Evolutionary conservation across 2,113 vertebrate species (phyloP), one percentile per base, ranked within the genome.

Genomic region (Lagenorhynchus albirostris): DNA sequence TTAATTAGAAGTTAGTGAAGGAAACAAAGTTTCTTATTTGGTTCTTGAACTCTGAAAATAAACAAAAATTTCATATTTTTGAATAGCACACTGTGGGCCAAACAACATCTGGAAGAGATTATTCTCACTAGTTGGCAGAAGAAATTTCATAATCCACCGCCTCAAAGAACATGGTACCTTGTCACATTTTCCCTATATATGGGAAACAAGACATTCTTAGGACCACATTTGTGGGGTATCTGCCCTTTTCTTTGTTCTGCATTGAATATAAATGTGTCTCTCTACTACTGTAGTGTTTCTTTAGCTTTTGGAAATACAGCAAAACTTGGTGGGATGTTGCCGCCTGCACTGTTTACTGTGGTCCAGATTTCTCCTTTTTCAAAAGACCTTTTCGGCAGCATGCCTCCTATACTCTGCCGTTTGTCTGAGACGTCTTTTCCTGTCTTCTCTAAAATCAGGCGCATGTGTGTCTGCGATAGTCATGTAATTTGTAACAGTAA

Each of bases 41-140:
- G 84, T 70, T 62, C 36, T 91, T 94, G 63, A 55, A 85, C 17
- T 97, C 82, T 91, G 89, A 95, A 87, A 83, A 85, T 97, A 98
- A 97, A 97, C 92, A 20, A 76, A 86, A 91, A 68, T 62, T 96
- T 94, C 65, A 33, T 93, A 97, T 62, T 90, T 55, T 96, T 85
- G 70, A 97, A 71, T 88, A 94, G 97, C 79, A 65, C 81, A 44
- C 79, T 93, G 89, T 94, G 82, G 80, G 92, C 96, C 73, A 97
- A 96, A 93, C 65, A 76, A 71, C 4, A 95, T 98, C 97, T 98
- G 94, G 94, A 96, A 98, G 67, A 96, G 62, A 91, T 97, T 95
- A 97, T 88, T 94, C 70, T 85, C 31, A 55, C 96, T 95, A 63
- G 94, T 80, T 95, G 97, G 84, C 29, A 91, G 89, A 95, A 97